Percentiles rank a stretch among this genome's conserved stretches.
phyloP scores from a whole-genome alignment of 2,888 invertebrate genomes.

The Coenonympha glycerion region DNA sequence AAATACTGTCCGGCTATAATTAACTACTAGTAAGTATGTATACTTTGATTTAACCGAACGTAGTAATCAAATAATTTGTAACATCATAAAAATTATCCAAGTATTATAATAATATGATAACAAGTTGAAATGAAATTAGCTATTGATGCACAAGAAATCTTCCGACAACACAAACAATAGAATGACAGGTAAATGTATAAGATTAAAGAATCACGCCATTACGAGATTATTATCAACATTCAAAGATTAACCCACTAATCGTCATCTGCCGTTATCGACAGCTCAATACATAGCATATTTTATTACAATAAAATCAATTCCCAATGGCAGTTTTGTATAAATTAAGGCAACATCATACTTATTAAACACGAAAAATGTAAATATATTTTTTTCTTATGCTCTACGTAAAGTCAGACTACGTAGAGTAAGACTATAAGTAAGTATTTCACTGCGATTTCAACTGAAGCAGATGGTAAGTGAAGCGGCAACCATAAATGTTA shows the following conservation, averaged over 20 bases:
- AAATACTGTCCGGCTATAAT: too few species aligned
- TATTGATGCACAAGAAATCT: slow-evolving; percentile 21
- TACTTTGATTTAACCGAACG: too few species aligned
- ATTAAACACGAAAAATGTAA: too few species aligned
- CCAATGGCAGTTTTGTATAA: not conserved
- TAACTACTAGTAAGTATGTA: too few species aligned
- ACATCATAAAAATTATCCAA: not conserved
- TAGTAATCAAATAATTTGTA: not conserved
- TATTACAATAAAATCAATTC: not conserved
- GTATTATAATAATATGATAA: slow-evolving; percentile 10
- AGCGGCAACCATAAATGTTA: too few species aligned
- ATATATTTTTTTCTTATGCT: too few species aligned
- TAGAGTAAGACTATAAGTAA: too few species aligned
- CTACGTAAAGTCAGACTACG: not conserved
- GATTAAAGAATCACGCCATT: slow-evolving; percentile 24
- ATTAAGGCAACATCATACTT: too few species aligned
- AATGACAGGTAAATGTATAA: slow-evolving; percentile 20
- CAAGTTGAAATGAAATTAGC: slow-evolving; percentile 19
- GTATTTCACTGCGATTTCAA: too few species aligned
- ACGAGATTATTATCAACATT: slow-evolving; percentile 21
- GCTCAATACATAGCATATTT: slow-evolving; percentile 9
- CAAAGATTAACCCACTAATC: slow-evolving; percentile 26
- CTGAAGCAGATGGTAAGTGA: too few species aligned
- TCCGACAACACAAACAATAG: slow-evolving; percentile 26
- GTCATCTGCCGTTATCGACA: slow-evolving; percentile 20